Evolutionary conservation across 2,888 invertebrate genomes (phyloP).

Genomic region (Tineola bisselliella): DNA sequence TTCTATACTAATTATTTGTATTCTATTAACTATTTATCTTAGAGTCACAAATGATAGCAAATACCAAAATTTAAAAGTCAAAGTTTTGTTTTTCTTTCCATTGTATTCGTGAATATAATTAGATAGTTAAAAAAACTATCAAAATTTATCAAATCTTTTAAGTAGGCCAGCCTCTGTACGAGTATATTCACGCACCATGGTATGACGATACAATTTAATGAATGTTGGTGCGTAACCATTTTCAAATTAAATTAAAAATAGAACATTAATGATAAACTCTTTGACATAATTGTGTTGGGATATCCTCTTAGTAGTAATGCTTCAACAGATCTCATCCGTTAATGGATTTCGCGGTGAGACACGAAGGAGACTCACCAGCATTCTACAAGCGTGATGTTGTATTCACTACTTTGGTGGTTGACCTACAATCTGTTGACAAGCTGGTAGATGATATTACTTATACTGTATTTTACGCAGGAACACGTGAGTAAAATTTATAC

Average conservation of each 20-base stretch:
- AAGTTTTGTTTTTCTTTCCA: too few relatives aligned
- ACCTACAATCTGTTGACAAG: conserved; percentile 66
- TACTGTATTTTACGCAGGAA: conserved; percentile 70
- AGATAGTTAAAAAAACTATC: too few relatives aligned
- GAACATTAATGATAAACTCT: not conserved
- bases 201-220: too few relatives aligned
- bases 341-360: conserved; percentile 76
- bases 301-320: conserved; percentile 7
- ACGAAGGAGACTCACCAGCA: conserved; percentile 70
- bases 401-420: conserved; percentile 71
- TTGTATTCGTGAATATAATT: too few relatives aligned
- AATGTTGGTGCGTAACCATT: too few relatives aligned
- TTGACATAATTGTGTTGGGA: not conserved
- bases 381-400: conserved; percentile 71
- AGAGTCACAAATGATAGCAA: too few relatives aligned
- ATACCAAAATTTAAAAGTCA: too few relatives aligned
- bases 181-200: too few relatives aligned
- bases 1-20: too few relatives aligned
- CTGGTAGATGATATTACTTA: conserved; percentile 62
- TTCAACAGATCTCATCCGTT: conserved; percentile 70
- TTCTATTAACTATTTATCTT: too few relatives aligned
- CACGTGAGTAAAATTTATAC: conserved; percentile 51
- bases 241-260: not conserved
- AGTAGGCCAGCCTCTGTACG: too few relatives aligned
- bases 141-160: too few relatives aligned